phyloP scores from a whole-genome alignment of 1,140 invertebrate species.

The Berghia stephanieae region DNA sequence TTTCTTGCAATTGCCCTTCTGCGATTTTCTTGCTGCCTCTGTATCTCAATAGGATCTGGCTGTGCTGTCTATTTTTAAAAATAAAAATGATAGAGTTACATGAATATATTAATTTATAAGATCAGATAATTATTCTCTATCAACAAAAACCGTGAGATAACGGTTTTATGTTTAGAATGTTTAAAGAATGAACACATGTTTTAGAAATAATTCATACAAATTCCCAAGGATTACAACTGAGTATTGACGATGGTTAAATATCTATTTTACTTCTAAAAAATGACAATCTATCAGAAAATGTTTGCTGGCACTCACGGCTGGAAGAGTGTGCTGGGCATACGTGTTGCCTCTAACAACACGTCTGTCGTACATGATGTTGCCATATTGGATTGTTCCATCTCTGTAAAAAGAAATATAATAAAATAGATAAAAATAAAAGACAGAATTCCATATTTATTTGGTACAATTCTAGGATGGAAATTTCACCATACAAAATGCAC shows the following conservation, averaged over 20 bases:
- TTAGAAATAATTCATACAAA: no score
- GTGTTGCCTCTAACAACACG: conserved; percentile 84
- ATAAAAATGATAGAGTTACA: no score
- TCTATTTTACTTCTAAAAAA: no score
- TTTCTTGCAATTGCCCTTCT: conserved; percentile 64
- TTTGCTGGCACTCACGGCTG: conserved; percentile 73
- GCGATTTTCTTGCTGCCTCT: conserved; percentile 64
- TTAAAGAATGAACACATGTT: no score
- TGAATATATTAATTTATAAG: no score
- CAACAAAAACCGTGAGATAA: no score
- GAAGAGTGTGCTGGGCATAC: conserved; percentile 73
- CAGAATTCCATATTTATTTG: neutral
- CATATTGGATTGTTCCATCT: conserved; percentile 55
- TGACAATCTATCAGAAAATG: no score
- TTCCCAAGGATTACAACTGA: no score
- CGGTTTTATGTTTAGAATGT: no score
- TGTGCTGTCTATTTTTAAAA: conserved; percentile 59
- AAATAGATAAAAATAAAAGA: conserved; percentile 23
- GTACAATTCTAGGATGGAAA: neutral
- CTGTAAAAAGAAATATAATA: no score
- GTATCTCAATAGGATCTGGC: conserved; percentile 67
- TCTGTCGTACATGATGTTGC: conserved; percentile 85
- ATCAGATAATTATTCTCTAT: no score
- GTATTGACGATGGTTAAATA: no score
- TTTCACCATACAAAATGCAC: neutral